Evolutionary conservation across 92 coral and sea anemone species (phyloP), one percentile per base, ranked within the genome.

Genomic region (Porites lobata): DNA sequence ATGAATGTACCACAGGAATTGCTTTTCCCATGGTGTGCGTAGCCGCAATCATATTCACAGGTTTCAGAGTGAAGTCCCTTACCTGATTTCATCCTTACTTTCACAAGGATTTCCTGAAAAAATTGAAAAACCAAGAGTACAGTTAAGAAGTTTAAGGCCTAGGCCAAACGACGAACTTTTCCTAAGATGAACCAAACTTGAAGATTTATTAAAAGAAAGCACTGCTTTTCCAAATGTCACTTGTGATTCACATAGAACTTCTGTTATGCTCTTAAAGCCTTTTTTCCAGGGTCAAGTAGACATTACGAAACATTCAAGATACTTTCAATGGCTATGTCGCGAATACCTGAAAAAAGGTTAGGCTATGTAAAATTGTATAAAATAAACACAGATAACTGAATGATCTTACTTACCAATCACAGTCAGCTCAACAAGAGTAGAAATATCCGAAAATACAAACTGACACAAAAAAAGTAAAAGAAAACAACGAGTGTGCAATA

Each of bases 81-180:
- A 92, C 95, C 95, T 87, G 11, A 69, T 17, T 11, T 54, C 18
- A 20, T 92, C 90, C 8, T 65, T 50, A 18, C 66, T 19, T 67
- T 84, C 69, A 59, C 76, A 92, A 4, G 92, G 90, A 65, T 92
- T 92, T 53, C 93, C 95, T 92, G 79, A 59, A 57, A 8, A 22
- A 67, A 22, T 15, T 72, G 12, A 7, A 4, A 20, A 65, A 24
- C 10, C 50, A 19, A 73, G 17, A 26, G 19, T 13, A 67, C n/a
- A 26, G 65, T n/a, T 47, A 54, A 52, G 9, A n/a, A n/a, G 66
- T 7, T 62, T 62, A 38, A 38, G 47, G 47, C 47, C 47, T 38
- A 38, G 47, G 47, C 61, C 19, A 62, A 62, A 62, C 66, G 2
- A 15, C 66, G 12, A 62, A 62, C 19, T 3, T 62, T 19, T 18